Conservation (phyloP, 2,888 invertebrate species). For the Synanthedon andrenaeformis region DNA sequence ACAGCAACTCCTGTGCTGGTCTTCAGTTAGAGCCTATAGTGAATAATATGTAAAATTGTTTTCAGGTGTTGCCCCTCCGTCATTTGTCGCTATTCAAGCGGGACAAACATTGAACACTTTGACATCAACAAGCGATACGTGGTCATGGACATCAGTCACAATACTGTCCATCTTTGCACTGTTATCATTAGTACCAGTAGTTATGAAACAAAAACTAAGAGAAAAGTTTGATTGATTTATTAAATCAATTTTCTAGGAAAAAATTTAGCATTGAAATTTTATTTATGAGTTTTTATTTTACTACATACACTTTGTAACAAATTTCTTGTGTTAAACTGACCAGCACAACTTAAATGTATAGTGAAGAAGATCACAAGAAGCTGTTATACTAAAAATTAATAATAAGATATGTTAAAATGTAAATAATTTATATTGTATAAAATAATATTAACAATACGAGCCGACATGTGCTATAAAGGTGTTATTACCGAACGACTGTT, state of each 20-base stretch:
- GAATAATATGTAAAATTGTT: constrained; percentile 4
- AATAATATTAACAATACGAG: constrained; percentile 73
- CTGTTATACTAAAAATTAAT: too few relatives aligned
- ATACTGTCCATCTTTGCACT: constrained; percentile 83
- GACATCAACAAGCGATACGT: constrained; percentile 87
- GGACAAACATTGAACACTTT: constrained; percentile 95
- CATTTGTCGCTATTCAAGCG: constrained; percentile 97
- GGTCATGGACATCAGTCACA: constrained; percentile 88
- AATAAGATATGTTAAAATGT: too few relatives aligned
- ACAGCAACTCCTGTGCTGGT: too few relatives aligned
- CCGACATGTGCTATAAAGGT: constrained; percentile 76
- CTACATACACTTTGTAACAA: neutral
- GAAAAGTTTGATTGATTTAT: constrained; percentile 74
- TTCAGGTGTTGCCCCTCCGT: constrained; percentile 95
- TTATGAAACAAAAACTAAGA: constrained; percentile 83
- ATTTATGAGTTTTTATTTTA: constrained; percentile 22
- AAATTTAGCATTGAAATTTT: constrained; percentile 9
- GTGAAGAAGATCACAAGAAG: too few relatives aligned
- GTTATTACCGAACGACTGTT: constrained; percentile 69
- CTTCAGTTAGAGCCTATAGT: too few relatives aligned
- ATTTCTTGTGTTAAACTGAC: too few relatives aligned
- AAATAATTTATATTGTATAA: too few relatives aligned
- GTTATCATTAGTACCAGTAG: constrained; percentile 87
- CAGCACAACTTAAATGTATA: too few relatives aligned
- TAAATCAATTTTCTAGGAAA: constrained; percentile 1